Evolutionary conservation across 2,888 invertebrate genomes (phyloP).

Genomic region (Ornithoptera priamus): DNA sequence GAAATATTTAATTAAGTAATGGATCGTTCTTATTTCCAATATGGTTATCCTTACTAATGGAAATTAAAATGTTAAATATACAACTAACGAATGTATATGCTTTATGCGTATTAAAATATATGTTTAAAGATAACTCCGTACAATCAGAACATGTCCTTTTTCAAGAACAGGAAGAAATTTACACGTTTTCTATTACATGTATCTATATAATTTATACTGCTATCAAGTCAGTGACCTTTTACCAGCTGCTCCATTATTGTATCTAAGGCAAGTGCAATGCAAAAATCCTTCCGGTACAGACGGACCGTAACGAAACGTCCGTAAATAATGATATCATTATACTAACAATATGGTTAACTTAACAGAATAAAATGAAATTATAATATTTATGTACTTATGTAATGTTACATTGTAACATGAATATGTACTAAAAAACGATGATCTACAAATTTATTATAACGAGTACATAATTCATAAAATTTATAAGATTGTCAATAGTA

Average conservation of each 20-base stretch:
- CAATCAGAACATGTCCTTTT: slow-evolving; percentile 27
- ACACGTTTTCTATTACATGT: slow-evolving; percentile 70
- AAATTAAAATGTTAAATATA: background rate
- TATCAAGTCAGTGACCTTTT: slow-evolving; percentile 68
- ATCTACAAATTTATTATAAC: background rate
- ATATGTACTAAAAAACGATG: background rate
- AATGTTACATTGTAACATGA: background rate
- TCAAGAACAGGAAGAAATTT: slow-evolving; percentile 39
- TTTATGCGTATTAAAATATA: background rate
- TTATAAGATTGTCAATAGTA: background rate
- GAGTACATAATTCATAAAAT: background rate
- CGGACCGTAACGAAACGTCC: slow-evolving; percentile 70
- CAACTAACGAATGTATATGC: background rate
- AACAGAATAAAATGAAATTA: slow-evolving; percentile 25
- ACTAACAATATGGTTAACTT: slow-evolving; percentile 48
- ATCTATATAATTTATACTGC: slow-evolving; percentile 76
- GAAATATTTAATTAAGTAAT: slow-evolving; percentile 19
- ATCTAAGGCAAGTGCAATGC: slow-evolving; percentile 57
- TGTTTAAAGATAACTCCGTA: background rate
- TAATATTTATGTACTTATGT: background rate
- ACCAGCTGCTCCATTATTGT: slow-evolving; percentile 76
- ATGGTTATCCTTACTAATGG: background rate
- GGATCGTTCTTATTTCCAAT: slow-evolving; percentile 5
- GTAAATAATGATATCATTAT: slow-evolving; percentile 73
- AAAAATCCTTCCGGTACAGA: slow-evolving; percentile 68